Evolutionary conservation across 2,113 vertebrate species (phyloP), one percentile per base, ranked within the genome.

Genomic region (Callionymus lyra): DNA sequence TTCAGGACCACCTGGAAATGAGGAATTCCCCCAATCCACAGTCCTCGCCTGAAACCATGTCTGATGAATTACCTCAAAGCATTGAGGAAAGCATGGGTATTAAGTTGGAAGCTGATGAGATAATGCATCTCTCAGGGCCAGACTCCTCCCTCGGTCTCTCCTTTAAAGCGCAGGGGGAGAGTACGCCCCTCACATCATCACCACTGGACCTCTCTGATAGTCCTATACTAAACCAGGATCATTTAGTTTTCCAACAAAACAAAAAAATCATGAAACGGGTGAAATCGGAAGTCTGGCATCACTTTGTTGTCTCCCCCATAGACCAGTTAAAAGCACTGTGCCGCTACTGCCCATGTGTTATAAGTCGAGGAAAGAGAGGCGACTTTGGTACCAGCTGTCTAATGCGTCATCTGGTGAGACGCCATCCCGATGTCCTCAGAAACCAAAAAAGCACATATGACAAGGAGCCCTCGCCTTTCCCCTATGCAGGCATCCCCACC

Each of bases 241-340:
- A 83, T 8, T 81, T 85, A 1, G 70, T 92, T 54, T 91, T 94
- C 79, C 93, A 93, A 60, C 93, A 95, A 78, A 97, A 92, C 50
- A 94, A 92, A 57, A 91, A 87, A 70, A 90, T 88, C 19, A 93
- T 94, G 90, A 91, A 87, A 68, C 84, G 91, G 38, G 89, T 98
- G 14, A 96, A 93, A 73, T 93, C 93, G 0, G 93, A 94, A 66
- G 92, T 95, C 9, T 98, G 93, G 93, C 90, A 94, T 47, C 93
- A 98, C 74, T 98, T 95, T 81, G 47, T 85, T 62, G 80, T 94
- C 76, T 88, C 84, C 0, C 91, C 92, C 38, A 83, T 71, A 5
- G 92, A 98, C 71, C 93, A 88, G 56, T 76, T 94, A 38, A 97
- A 97, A 85, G 94, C 91, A 2, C 84, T 97, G 52, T 97, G 93